phyloP scores from a whole-genome alignment of 2,797 vertebrate species.

The Glyptemys insculpta region DNA sequence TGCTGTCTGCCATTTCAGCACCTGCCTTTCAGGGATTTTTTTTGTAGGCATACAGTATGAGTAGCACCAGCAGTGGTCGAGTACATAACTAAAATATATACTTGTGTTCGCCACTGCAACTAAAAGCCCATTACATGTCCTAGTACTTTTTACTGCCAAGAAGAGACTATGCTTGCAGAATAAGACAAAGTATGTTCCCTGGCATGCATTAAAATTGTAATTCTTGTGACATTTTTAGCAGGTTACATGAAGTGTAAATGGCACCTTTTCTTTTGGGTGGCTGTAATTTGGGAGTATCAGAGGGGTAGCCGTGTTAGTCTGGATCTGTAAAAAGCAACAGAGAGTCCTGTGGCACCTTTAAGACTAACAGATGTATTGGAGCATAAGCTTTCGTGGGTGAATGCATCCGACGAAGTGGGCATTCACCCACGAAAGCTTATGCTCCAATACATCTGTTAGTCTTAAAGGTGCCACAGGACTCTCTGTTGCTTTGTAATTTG shows the following conservation, averaged over 20 bases:
- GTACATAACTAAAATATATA: background rate
- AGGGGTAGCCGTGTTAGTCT: no score
- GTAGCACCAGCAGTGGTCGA: slow-evolving; percentile 14
- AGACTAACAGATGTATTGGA: no score
- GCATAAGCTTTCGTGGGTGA: no score
- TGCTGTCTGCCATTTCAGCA: slow-evolving; percentile 22
- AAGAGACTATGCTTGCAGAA: no score
- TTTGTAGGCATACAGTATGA: slow-evolving; percentile 29
- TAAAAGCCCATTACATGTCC: slow-evolving; percentile 22
- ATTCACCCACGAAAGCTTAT: no score
- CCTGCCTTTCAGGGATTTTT: slow-evolving; percentile 45
- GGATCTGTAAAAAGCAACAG: no score
- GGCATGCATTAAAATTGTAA: slow-evolving; percentile 21
- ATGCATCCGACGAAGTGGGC: no score
- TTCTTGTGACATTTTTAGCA: slow-evolving; percentile 44
- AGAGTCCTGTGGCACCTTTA: no score
- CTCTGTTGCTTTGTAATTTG: slow-evolving; percentile 12
- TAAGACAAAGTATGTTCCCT: no score
- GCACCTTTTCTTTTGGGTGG: slow-evolving; percentile 56
- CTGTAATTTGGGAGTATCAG: slow-evolving; percentile 17
- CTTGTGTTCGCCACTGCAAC: slow-evolving; percentile 6
- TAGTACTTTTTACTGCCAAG: no score
- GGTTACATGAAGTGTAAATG: slow-evolving; percentile 54
- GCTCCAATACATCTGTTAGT: no score
- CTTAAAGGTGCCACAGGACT: no score